phyloP scores from a whole-genome alignment of 2,888 invertebrate genomes.

The Megamerina dolium region DNA sequence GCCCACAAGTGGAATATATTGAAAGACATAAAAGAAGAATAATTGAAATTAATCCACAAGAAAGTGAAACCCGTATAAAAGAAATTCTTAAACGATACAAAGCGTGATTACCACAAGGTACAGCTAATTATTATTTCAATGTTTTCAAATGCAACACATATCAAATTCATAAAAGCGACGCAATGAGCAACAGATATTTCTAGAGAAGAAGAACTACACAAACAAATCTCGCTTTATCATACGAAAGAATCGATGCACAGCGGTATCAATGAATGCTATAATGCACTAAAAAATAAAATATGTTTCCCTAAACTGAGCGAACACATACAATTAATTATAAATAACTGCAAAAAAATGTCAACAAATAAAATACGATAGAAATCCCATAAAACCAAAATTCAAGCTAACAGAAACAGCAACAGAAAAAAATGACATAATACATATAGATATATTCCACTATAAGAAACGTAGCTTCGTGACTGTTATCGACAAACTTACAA shows the following conservation, averaged over 20 bases:
- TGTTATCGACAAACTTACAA: slow-evolving; percentile 12
- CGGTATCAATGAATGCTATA: slow-evolving; percentile 16
- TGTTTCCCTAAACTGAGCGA: slow-evolving; percentile 16
- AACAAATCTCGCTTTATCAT: slow-evolving; percentile 18
- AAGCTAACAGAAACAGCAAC: slow-evolving; percentile 12
- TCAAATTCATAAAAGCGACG: slow-evolving; percentile 11
- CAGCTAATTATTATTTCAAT: slow-evolving; percentile 13
- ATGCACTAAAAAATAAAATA: slow-evolving; percentile 15
- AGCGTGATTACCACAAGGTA: slow-evolving; percentile 12
- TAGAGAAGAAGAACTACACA: slow-evolving; percentile 14
- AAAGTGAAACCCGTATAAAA: slow-evolving; percentile 9
- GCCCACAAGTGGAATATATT: slow-evolving; percentile 2
- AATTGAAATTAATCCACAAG: slow-evolving; percentile 11
- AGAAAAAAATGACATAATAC: slow-evolving; percentile 8
- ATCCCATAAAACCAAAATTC: slow-evolving; percentile 15
- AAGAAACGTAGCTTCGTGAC: slow-evolving; percentile 9
- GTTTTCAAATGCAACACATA: slow-evolving; percentile 7
- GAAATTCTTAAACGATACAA: slow-evolving; percentile 11
- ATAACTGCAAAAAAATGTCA: slow-evolving; percentile 10
- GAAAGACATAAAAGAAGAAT: slow-evolving; percentile 11
- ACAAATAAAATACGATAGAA: slow-evolving; percentile 15
- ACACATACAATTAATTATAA: slow-evolving; percentile 18
- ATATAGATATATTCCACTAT: slow-evolving; percentile 2
- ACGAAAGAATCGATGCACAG: slow-evolving; percentile 18
- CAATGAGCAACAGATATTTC: slow-evolving; percentile 10